Evolutionary conservation across 2,113 vertebrate genomes (phyloP), one percentile per base, ranked within the genome.

Genomic region (Forbesichthys papilliferus): DNA sequence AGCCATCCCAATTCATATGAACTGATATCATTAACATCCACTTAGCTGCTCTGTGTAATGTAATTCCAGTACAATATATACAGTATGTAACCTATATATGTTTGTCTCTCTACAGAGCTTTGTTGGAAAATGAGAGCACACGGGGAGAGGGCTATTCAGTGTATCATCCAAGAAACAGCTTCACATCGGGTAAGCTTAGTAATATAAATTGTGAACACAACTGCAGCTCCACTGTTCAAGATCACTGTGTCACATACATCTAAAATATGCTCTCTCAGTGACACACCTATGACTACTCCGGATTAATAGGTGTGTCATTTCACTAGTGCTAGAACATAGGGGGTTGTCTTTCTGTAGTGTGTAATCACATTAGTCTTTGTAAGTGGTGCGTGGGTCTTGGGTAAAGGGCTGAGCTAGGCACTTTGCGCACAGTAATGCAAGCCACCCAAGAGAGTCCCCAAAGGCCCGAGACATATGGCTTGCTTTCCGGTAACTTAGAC

Each of bases 111-210:
- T 77, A 53, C 81, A 93, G 93, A 88, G 84, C 90, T 77, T 68
- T 93, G 73, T 75, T 93, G 84, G 90, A 93, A 56, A 61, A 71
- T 10, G 91, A 91, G 52, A 74, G 77, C 74, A 46, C 84, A 61
- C 61, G 58, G 67, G 68, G 77, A 53, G 73, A 87, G 0, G 5
- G 54, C 46, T 47, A 71, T 62, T 48, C 71, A 42, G 49, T 63
- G 61, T 82, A 82, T 42, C 79, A 77, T 48, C 76, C 69, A 20
- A 81, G 79, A 77, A 73, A 65, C 63, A 11, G 73, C 65, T 75
- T 52, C 54, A 60, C 62, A 36, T 53, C 77, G 83, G 89, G 89
- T 91, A 52, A 69, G 60, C 20, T 0, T 53, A 74, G 70, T 20
- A 48, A 3, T 8, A 11, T 34, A 18, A 42, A 74, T 0, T 47